Percentiles rank a stretch among this genome's conserved stretches.
Evolutionary conservation across 2,888 invertebrate species (phyloP).

Genomic region (Clusia tigrina): DNA sequence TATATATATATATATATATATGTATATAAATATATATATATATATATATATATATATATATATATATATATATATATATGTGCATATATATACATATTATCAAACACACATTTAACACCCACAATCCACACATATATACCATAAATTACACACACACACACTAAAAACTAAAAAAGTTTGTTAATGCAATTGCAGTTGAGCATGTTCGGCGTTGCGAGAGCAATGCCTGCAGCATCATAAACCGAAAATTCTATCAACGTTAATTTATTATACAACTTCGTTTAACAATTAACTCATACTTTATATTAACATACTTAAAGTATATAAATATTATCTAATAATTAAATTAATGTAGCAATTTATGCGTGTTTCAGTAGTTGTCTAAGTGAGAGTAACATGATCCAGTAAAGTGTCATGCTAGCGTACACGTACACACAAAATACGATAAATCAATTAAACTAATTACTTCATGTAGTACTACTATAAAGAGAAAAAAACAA

Average conservation of each 20-base stretch:
- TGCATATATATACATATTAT: too few species aligned
- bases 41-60: too few species aligned
- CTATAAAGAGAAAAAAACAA: not conserved
- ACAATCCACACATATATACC: too few species aligned
- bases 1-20: too few species aligned
- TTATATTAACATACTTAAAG: not conserved
- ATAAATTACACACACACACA: too few species aligned
- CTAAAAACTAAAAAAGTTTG: too few species aligned
- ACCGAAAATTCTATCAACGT: not conserved
- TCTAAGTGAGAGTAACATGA: not conserved
- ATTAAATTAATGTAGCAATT: not conserved
- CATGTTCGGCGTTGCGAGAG: too few species aligned
- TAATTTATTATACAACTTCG: not conserved
- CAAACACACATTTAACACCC: too few species aligned
- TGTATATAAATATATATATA: too few species aligned
- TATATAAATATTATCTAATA: not conserved
- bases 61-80: too few species aligned
- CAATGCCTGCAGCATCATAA: not conserved
- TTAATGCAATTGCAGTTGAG: too few species aligned
- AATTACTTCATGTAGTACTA: constrained; percentile 4
- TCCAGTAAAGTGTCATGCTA: not conserved
- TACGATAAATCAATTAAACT: constrained; percentile 1
- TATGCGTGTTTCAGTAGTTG: not conserved
- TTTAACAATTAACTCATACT: not conserved
- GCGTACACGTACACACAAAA: not conserved